Percentiles rank a stretch among this genome's conserved stretches.
Evolutionary conservation across 2,113 vertebrate genomes (phyloP).

Genomic region (Carassius carassius): DNA sequence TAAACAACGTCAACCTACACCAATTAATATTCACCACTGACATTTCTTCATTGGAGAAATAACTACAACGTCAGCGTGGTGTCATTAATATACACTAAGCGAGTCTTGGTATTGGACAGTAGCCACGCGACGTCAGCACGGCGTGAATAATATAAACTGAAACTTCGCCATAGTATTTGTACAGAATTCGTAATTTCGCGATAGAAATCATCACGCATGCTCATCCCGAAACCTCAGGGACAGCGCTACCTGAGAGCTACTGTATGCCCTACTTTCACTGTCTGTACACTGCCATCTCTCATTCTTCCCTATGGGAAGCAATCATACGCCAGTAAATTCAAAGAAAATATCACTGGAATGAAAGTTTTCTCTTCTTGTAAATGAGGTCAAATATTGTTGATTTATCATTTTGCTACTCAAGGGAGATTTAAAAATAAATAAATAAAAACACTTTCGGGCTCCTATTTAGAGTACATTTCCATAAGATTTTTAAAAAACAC

Average conservation of each 20-base stretch:
- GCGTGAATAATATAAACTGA: background rate
- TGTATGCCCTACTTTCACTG: constrained; percentile 47
- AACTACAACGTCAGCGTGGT: background rate
- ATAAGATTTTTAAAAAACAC: background rate
- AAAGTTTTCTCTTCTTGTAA: background rate
- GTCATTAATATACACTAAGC: background rate
- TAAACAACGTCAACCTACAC: background rate
- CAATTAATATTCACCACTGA: background rate
- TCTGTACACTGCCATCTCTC: constrained; percentile 1
- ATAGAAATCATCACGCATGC: constrained; percentile 50
- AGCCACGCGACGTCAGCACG: background rate
- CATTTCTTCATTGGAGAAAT: background rate
- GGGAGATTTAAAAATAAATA: background rate
- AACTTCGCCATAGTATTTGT: constrained; percentile 5
- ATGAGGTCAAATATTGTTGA: background rate
- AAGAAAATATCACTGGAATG: background rate
- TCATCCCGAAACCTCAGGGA: constrained; percentile 50
- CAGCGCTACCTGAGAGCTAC: constrained; percentile 52
- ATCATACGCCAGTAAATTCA: background rate
- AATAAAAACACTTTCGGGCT: too few species aligned
- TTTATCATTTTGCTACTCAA: background rate
- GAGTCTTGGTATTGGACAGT: background rate
- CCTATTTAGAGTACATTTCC: background rate
- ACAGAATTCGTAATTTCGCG: background rate
- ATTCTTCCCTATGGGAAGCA: constrained; percentile 16